phyloP scores from a whole-genome alignment of 2,888 invertebrate species.

The Sialis fuliginosa region DNA sequence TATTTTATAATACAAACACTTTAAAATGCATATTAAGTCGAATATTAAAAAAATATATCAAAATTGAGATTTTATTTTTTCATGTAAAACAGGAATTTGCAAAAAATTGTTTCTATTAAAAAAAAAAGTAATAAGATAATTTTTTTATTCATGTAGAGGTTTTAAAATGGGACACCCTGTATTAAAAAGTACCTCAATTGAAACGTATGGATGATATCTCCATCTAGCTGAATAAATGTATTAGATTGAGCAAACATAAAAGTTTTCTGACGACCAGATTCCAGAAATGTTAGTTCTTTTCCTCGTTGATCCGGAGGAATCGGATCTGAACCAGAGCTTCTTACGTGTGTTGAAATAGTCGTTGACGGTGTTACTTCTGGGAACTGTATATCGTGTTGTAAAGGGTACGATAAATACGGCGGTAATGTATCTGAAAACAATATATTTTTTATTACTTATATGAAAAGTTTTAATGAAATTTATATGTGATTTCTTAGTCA shows the following conservation, averaged over 20 bases:
- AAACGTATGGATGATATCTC: constrained; percentile 78
- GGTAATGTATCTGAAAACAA: background rate
- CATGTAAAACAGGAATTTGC: too few relatives aligned
- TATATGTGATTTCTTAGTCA: too few relatives aligned
- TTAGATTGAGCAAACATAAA: constrained; percentile 86
- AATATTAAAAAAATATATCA: too few relatives aligned
- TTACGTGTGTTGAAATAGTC: background rate
- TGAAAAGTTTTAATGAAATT: background rate
- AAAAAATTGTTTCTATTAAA: too few relatives aligned
- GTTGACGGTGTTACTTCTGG: background rate
- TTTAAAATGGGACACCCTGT: too few relatives aligned
- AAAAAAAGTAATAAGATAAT: too few relatives aligned
- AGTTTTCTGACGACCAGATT: constrained; percentile 68
- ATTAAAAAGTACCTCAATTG: constrained; percentile 51
- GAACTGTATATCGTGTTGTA: background rate
- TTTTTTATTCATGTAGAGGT: too few relatives aligned
- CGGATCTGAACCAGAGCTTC: constrained; percentile 19
- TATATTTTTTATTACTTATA: background rate
- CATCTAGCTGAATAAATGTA: constrained; percentile 79
- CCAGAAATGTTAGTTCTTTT: constrained; percentile 66
- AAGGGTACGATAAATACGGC: background rate
- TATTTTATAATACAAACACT: too few relatives aligned
- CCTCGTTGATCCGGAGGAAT: constrained; percentile 59
- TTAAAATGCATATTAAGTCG: too few relatives aligned
- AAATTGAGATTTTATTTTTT: too few relatives aligned